A percentile compares a stretch with the other conserved stretches of the same genome.
These are phyloP conservation scores for Gymnocephalus cernua DNA, from an alignment of 2,113 vertebrate genomes.

Conservation along the genomic window DNA sequence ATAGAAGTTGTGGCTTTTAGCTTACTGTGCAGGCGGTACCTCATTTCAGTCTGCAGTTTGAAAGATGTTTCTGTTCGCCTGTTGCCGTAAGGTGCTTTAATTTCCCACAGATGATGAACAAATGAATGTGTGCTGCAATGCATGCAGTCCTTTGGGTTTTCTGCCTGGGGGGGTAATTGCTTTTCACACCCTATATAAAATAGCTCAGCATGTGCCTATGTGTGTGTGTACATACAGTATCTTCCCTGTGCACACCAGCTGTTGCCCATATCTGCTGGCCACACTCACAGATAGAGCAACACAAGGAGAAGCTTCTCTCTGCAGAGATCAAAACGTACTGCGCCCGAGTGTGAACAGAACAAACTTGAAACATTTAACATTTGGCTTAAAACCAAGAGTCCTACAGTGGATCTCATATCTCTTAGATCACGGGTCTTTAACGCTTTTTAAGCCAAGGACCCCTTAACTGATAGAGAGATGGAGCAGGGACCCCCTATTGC, in stretches of 20 bases:
- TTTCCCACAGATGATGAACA: neutral
- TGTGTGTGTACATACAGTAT: slow-evolving; percentile 30
- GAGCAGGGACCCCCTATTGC: no score
- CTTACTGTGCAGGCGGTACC: slow-evolving; percentile 3
- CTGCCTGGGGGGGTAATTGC: slow-evolving; percentile 41
- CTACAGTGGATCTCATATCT: no score
- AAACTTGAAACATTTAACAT: neutral
- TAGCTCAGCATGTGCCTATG: neutral
- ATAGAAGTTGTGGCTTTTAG: slow-evolving; percentile 28
- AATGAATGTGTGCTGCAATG: slow-evolving; percentile 1
- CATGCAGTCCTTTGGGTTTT: slow-evolving; percentile 14
- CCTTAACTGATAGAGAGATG: no score
- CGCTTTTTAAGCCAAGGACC: no score
- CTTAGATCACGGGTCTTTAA: no score
- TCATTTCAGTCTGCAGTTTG: neutral
- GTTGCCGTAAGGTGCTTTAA: slow-evolving; percentile 6
- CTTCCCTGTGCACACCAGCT: slow-evolving; percentile 49
- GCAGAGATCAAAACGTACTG: neutral
- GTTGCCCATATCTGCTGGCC: slow-evolving; percentile 28
- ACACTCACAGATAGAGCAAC: neutral
- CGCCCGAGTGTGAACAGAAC: neutral
- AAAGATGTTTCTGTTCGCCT: slow-evolving; percentile 18
- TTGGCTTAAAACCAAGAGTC: no score
- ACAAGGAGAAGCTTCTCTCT: neutral
- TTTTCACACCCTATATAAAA: slow-evolving; percentile 54